Percentiles rank a stretch among this genome's conserved stretches.
Conservation (phyloP, 53 echinoderm and acorn worm genomes). For the Holothuria scabra region DNA sequence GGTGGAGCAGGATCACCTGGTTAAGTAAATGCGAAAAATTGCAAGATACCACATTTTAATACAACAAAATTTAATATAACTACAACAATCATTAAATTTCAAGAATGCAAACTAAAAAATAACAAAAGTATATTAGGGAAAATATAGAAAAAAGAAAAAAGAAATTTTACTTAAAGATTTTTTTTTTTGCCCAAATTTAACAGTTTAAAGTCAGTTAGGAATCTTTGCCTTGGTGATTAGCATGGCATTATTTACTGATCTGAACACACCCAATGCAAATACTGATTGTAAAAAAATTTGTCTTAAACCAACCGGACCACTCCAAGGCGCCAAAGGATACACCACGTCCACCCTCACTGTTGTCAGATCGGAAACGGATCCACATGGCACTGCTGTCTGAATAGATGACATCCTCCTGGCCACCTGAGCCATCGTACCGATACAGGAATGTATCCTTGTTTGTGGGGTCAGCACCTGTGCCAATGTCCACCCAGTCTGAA, state of each 20-base stretch:
- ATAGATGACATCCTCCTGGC: conserved; percentile 11
- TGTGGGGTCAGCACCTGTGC: conserved; percentile 46
- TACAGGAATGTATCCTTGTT: neutral
- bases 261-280: no score
- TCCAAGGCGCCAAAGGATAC: conserved; percentile 31
- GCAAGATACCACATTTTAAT: no score
- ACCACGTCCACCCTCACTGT: conserved; percentile 35
- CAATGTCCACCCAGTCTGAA: conserved; percentile 54
- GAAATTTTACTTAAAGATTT: no score
- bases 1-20: conserved; percentile 34
- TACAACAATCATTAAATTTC: no score
- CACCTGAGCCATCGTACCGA: conserved; percentile 44
- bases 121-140: no score
- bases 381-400: neutral
- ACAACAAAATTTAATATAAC: no score
- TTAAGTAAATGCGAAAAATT: neutral
- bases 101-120: no score
- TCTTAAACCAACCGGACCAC: conserved; percentile 1
- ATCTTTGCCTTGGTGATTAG: no score
- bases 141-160: no score
- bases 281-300: no score
- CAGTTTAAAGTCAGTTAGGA: neutral
- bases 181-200: no score
- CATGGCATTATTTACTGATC: no score
- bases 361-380: conserved; percentile 41